phyloP scores from a whole-genome alignment of 2,888 invertebrate genomes.

The Agrotis ipsilon region DNA sequence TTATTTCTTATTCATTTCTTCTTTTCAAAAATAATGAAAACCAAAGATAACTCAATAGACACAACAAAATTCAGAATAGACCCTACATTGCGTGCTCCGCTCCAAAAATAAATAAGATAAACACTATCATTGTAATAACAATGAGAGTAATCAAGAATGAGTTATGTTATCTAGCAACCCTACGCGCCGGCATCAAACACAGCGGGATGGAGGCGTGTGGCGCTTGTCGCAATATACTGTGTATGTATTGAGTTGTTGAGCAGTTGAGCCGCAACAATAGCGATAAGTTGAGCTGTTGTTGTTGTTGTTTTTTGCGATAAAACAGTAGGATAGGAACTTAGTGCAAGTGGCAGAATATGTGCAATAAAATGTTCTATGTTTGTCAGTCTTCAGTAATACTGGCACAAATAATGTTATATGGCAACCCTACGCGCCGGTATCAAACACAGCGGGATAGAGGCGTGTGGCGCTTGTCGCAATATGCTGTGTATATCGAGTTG shows the following conservation, averaged over 20 bases:
- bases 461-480: constrained; percentile 59
- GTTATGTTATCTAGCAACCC: constrained; percentile 51
- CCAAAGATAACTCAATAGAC: neutral
- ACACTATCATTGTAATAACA: constrained; percentile 30
- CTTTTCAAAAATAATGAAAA: neutral
- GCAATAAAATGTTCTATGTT: too few relatives aligned
- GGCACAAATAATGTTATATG: constrained; percentile 30
- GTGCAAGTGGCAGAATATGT: too few relatives aligned
- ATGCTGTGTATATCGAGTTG: constrained; percentile 47
- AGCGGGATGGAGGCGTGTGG: constrained; percentile 63
- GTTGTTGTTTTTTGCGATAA: neutral
- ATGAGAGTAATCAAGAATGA: constrained; percentile 40
- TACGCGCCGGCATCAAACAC: constrained; percentile 57
- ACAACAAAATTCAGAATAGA: neutral
- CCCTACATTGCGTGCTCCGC: constrained; percentile 7
- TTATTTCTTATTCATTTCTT: neutral
- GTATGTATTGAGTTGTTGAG: constrained; percentile 29
- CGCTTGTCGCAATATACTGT: constrained; percentile 55
- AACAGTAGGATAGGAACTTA: too few relatives aligned
- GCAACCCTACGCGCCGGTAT: constrained; percentile 55
- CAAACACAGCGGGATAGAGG: constrained; percentile 64
- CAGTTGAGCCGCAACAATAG: constrained; percentile 10
- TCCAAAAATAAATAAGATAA: constrained; percentile 16
- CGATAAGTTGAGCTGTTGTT: neutral
- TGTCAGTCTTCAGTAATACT: too few relatives aligned